A percentile compares a stretch with the other conserved stretches of the same genome.
phyloP scores from a whole-genome alignment of 2,113 vertebrate genomes.

The Struthio camelus region DNA sequence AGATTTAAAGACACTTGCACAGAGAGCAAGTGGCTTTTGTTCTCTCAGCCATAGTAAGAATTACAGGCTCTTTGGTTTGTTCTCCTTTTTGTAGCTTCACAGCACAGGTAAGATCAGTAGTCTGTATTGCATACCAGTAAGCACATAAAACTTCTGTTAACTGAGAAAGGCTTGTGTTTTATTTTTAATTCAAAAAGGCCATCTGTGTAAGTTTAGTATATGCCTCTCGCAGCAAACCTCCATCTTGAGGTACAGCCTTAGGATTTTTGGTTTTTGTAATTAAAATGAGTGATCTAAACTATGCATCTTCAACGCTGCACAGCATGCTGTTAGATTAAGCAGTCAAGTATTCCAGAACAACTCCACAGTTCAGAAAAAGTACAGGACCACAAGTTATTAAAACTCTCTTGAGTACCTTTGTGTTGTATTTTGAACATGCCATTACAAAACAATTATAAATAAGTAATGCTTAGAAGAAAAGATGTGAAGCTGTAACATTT shows the following conservation, averaged over 20 bases:
- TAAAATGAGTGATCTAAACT: neutral
- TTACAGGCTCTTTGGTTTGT: neutral
- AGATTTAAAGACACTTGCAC: neutral
- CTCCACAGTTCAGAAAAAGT: neutral
- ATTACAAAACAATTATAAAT: neutral
- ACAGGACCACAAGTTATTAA: neutral
- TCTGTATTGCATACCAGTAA: neutral
- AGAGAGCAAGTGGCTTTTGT: neutral
- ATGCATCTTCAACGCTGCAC: neutral
- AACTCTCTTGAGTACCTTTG: neutral
- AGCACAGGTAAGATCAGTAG: neutral
- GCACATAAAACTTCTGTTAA: neutral
- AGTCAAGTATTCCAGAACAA: neutral
- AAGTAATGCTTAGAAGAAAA: neutral
- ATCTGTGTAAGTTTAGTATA: neutral
- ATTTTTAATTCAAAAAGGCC: neutral
- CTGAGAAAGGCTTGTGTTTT: neutral
- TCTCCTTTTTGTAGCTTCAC: neutral
- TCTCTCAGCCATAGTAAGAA: neutral
- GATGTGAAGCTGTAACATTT: neutral
- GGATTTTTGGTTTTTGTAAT: neutral
- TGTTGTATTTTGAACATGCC: neutral
- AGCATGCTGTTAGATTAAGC: neutral
- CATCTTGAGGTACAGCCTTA: neutral
- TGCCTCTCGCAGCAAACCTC: accelerated